Conservation (phyloP, 1,140 invertebrate genomes). For the Stegodyphus dumicola region DNA sequence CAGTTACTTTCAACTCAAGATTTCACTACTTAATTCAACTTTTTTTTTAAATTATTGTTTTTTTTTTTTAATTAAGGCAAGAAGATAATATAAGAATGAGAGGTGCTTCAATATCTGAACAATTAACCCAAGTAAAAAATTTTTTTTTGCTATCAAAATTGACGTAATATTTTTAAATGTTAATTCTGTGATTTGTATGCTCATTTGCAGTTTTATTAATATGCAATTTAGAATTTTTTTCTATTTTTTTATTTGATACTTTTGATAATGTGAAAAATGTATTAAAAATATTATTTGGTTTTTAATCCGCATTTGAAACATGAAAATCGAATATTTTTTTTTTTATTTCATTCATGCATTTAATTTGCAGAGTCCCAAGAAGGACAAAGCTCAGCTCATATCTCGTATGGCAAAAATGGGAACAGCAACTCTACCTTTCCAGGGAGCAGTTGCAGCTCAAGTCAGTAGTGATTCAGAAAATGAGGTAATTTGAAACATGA, state of each 20-base stretch:
- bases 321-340: too few relatives aligned
- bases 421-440: slow-evolving; percentile 42
- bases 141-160: not conserved
- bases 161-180: too few relatives aligned
- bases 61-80: slow-evolving; percentile 11
- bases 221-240: too few relatives aligned
- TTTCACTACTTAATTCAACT: too few relatives aligned
- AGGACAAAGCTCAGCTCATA: slow-evolving; percentile 60
- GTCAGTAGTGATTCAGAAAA: slow-evolving; percentile 50
- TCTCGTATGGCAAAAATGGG: slow-evolving; percentile 62
- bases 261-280: too few relatives aligned
- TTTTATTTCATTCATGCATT: too few relatives aligned
- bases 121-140: slow-evolving; percentile 53
- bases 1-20: too few relatives aligned
- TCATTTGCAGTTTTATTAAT: too few relatives aligned
- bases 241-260: too few relatives aligned
- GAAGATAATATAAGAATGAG: slow-evolving; percentile 57
- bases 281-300: too few relatives aligned
- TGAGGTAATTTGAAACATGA: slow-evolving; percentile 10
- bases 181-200: too few relatives aligned
- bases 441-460: slow-evolving; percentile 42
- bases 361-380: slow-evolving; percentile 51
- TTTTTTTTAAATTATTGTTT: not conserved
- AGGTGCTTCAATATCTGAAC: slow-evolving; percentile 61
- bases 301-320: too few relatives aligned